These are phyloP conservation scores for Burhinus oedicnemus DNA, from an alignment of 2,113 vertebrate genomes.

Conservation along the genomic window DNA sequence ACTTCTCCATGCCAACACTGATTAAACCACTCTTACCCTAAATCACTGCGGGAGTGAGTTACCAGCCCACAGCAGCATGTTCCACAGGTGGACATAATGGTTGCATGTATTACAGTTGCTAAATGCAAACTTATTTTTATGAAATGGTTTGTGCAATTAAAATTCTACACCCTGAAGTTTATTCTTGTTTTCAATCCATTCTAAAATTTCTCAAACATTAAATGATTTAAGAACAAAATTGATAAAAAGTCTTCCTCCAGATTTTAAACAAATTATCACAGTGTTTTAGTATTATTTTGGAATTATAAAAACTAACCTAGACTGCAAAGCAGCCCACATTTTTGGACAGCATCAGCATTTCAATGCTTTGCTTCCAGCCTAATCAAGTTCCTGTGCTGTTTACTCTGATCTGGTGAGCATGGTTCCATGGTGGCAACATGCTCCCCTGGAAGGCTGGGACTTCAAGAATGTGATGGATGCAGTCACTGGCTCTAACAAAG, in stretches of 20 bases:
- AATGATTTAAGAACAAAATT: background rate
- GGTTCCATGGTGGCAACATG: accelerated
- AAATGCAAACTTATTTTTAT: background rate
- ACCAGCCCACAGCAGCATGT: background rate
- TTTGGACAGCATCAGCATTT: background rate
- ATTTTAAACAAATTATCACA: background rate
- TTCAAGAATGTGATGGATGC: background rate
- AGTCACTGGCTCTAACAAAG: background rate
- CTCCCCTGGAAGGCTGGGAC: background rate
- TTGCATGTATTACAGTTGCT: background rate
- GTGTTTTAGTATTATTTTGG: background rate
- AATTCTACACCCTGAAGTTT: background rate
- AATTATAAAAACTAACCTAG: background rate
- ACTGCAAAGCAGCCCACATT: constrained; percentile 1
- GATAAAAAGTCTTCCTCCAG: background rate
- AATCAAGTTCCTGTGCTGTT: background rate
- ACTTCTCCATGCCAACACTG: background rate
- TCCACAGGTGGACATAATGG: background rate
- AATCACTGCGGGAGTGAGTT: background rate
- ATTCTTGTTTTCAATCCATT: background rate
- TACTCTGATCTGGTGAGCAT: background rate
- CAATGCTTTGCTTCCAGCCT: background rate
- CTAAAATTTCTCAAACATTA: background rate
- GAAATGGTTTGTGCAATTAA: background rate
- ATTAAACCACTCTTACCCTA: background rate